These are phyloP conservation scores for Diorhabda sublineata DNA, from an alignment of 1,140 invertebrate species.

Conservation along the genomic window DNA sequence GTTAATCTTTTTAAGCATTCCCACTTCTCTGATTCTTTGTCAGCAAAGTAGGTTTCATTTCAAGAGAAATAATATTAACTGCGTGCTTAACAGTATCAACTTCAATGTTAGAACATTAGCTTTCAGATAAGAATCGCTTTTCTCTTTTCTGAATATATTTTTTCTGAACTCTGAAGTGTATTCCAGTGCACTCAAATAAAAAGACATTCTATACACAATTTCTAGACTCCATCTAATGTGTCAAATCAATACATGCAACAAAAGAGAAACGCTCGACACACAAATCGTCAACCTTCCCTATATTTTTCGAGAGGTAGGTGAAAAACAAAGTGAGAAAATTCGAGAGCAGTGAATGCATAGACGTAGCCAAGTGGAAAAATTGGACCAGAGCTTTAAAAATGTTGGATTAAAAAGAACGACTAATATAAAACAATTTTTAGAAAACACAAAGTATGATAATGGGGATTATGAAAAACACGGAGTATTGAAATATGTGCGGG, in stretches of 20 bases:
- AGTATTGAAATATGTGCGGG: no score
- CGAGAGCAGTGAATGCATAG: neutral
- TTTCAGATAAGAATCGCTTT: neutral
- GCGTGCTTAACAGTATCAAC: neutral
- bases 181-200: conserved; percentile 2
- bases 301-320: conserved; percentile 1
- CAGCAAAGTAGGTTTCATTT: no score
- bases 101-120: neutral
- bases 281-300: neutral
- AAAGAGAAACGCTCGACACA: conserved; percentile 2
- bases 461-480: no score
- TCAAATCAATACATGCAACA: conserved; percentile 2
- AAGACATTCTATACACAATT: conserved; percentile 2
- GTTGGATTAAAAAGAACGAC: no score
- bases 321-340: conserved; percentile 1
- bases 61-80: neutral
- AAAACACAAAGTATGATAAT: no score
- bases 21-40: no score
- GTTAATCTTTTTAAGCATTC: no score
- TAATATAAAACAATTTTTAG: no score
- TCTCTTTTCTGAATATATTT: neutral
- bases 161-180: neutral
- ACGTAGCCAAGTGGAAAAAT: no score
- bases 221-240: neutral
- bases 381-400: no score